phyloP scores from a whole-genome alignment of 2,113 vertebrate species.

The Toxostoma redivivum region DNA sequence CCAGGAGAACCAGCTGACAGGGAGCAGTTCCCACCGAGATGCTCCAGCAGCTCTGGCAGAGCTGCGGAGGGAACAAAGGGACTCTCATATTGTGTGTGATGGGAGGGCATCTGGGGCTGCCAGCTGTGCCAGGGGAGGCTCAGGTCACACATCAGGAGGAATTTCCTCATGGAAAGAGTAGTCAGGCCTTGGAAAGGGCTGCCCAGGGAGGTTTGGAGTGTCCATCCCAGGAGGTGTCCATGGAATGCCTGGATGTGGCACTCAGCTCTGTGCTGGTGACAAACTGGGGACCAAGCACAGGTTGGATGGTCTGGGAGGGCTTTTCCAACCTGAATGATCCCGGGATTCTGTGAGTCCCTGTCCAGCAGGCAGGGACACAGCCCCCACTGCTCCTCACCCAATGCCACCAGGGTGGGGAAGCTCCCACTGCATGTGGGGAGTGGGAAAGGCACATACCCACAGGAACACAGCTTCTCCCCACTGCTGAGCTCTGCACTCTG shows the following conservation, averaged over 20 bases:
- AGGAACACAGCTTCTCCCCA: background rate
- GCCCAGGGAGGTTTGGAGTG: background rate
- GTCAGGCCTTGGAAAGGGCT: background rate
- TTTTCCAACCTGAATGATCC: background rate
- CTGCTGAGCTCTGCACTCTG: background rate
- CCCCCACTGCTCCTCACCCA: background rate
- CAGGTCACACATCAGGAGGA: background rate
- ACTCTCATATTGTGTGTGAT: background rate
- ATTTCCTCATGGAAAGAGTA: background rate
- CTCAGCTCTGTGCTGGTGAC: background rate
- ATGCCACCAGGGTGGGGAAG: rapidly evolving
- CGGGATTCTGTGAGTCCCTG: background rate
- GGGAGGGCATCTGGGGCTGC: background rate
- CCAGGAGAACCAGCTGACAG: background rate
- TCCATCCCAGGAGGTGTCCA: background rate
- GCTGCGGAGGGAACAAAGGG: background rate
- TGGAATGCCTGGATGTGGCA: rapidly evolving
- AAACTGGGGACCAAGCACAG: background rate
- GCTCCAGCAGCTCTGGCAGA: background rate
- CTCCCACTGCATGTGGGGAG: rapidly evolving
- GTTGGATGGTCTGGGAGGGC: background rate
- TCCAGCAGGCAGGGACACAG: background rate
- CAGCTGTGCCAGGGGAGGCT: background rate
- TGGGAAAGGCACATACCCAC: background rate
- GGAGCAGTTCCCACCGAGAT: background rate